These are phyloP conservation scores for Crematogaster levior DNA, from an alignment of 2,888 invertebrate genomes.

Conservation along the genomic window DNA sequence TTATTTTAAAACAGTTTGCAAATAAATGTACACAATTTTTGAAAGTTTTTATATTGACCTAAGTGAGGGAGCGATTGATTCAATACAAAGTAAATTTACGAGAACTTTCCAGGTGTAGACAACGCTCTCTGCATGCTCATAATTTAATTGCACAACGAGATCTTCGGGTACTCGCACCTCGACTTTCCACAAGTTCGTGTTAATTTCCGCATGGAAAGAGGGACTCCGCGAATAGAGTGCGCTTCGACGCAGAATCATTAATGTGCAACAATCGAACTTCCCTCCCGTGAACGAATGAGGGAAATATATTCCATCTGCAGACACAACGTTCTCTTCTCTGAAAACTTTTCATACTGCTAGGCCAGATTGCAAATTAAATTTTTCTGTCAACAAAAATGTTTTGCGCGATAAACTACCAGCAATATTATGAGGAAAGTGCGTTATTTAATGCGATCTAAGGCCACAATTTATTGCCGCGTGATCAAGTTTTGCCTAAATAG, in stretches of 20 bases:
- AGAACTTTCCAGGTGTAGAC: constrained; percentile 23
- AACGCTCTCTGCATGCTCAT: constrained; percentile 18
- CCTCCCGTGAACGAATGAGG: constrained; percentile 37
- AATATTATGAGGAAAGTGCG: background rate
- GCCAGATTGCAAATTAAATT: constrained; percentile 1
- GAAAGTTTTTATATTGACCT: background rate
- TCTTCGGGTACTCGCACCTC: constrained; percentile 28
- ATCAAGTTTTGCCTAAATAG: background rate
- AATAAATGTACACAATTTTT: background rate
- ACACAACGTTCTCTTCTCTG: background rate
- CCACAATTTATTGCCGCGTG: background rate
- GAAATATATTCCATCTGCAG: constrained; percentile 13
- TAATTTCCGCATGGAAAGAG: constrained; percentile 49
- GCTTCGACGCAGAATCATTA: constrained; percentile 56
- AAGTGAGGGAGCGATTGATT: background rate
- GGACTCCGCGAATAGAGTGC: constrained; percentile 30
- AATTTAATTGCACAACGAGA: constrained; percentile 44
- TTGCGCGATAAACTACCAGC: background rate
- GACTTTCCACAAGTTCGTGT: constrained; percentile 55
- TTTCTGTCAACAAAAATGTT: background rate
- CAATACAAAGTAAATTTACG: background rate
- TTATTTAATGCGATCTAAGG: background rate
- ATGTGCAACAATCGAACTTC: constrained; percentile 53
- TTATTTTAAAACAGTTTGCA: background rate
- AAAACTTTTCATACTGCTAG: background rate